Evolutionary conservation across 2,797 vertebrate genomes (phyloP).

Genomic region (Anguilla pacifica): DNA sequence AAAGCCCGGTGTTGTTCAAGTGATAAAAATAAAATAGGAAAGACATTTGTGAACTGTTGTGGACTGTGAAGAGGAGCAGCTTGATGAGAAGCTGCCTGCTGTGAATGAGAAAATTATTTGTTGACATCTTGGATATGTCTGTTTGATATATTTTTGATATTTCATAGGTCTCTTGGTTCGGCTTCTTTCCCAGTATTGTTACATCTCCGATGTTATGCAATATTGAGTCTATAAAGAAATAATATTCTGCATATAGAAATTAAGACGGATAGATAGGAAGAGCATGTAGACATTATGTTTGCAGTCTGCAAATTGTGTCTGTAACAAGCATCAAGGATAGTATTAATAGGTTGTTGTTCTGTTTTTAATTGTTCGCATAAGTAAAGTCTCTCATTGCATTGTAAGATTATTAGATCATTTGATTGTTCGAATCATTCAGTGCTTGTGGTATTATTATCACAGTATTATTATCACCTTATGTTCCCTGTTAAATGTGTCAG

Average conservation of each 20-base stretch:
- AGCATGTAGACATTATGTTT: background rate
- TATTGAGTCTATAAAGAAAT: too few species aligned
- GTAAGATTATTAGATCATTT: background rate
- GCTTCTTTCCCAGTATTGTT: too few species aligned
- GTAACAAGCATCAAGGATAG: background rate
- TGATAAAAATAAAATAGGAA: too few species aligned
- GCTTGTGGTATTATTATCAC: background rate
- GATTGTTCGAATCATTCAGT: background rate
- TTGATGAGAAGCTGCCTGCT: too few species aligned
- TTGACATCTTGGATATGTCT: too few species aligned
- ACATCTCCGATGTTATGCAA: too few species aligned
- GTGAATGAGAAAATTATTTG: too few species aligned
- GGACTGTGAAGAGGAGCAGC: too few species aligned
- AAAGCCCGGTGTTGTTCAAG: too few species aligned
- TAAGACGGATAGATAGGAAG: background rate
- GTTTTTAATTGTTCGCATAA: background rate
- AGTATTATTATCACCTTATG: background rate
- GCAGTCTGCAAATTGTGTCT: background rate
- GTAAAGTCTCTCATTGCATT: background rate
- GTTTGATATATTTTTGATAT: too few species aligned
- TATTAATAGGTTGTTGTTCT: background rate
- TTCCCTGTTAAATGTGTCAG: background rate
- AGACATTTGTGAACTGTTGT: too few species aligned
- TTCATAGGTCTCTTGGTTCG: too few species aligned
- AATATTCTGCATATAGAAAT: background rate